Evolutionary conservation across 2,797 vertebrate genomes (phyloP).

Genomic region (Microctenopoma stevenorrisi): DNA sequence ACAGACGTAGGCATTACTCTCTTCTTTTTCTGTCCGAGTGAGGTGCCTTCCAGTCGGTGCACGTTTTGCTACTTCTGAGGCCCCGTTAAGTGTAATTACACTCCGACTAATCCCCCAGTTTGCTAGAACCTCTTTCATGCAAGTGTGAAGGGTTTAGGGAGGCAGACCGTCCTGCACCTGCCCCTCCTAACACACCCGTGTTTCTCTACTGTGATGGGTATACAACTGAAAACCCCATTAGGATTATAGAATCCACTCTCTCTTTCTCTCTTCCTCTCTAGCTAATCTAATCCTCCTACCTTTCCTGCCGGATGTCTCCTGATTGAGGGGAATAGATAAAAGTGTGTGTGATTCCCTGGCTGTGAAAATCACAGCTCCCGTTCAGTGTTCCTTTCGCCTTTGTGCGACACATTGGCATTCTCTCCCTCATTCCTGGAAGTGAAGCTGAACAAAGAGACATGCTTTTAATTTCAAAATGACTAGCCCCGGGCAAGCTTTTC

Average conservation of each 20-base stretch:
- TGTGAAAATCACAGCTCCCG: conserved; percentile 72
- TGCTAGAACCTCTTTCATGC: conserved; percentile 72
- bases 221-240: conserved; percentile 73
- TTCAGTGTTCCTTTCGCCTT: conserved; percentile 36
- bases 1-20: conserved; percentile 32
- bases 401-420: conserved; percentile 51
- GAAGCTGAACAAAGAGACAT: conserved; percentile 73
- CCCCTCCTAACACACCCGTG: conserved; percentile 40
- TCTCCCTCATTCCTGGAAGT: conserved; percentile 64
- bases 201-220: conserved; percentile 63
- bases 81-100: conserved; percentile 73
- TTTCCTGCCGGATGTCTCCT: conserved; percentile 73
- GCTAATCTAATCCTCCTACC: conserved; percentile 79
- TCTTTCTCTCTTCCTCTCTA: conserved; percentile 54
- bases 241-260: conserved; percentile 74
- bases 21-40: conserved; percentile 32
- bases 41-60: conserved; percentile 54
- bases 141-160: conserved; percentile 70
- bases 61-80: conserved; percentile 58
- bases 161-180: conserved; percentile 44
- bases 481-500: conserved; percentile 69
- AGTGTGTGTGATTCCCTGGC: conserved; percentile 65
- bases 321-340: conserved; percentile 80
- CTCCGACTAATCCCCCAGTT: conserved; percentile 74
- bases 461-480: conserved; percentile 79